phyloP scores from a whole-genome alignment of 2,113 vertebrate genomes.

The Xiphophorus hellerii region DNA sequence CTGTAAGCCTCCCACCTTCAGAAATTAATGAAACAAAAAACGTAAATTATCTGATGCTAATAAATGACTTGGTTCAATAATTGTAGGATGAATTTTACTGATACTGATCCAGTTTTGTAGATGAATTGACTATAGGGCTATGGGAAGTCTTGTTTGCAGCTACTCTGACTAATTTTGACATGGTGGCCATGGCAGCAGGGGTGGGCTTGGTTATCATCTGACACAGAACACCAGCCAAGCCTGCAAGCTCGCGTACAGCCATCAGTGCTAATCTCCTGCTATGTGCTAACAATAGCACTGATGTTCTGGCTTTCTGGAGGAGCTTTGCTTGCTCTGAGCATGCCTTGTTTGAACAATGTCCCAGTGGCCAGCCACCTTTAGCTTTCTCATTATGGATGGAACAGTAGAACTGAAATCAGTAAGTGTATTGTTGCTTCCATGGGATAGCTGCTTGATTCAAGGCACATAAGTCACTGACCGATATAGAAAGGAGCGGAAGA shows the following conservation, averaged over 20 bases:
- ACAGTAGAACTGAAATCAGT: conserved; percentile 64
- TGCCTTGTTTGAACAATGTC: conserved; percentile 49
- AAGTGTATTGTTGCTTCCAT: conserved; percentile 42
- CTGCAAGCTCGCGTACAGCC: conserved; percentile 58
- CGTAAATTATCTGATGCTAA: conserved; percentile 23
- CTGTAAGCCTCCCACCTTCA: conserved; percentile 24
- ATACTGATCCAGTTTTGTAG: conserved; percentile 61
- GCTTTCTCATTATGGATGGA: conserved; percentile 53
- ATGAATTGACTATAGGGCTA: conserved; percentile 48
- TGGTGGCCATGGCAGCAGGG: conserved; percentile 60
- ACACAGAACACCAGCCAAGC: conserved; percentile 66
- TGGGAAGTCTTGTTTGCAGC: conserved; percentile 61
- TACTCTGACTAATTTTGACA: conserved; percentile 69
- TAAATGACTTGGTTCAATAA: conserved; percentile 27
- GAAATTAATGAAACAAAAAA: conserved; percentile 42
- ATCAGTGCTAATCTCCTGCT: conserved; percentile 72
- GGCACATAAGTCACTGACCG: conserved; percentile 46
- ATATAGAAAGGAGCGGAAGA: conserved; percentile 33
- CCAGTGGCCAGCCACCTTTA: conserved; percentile 60
- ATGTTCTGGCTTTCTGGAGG: conserved; percentile 67
- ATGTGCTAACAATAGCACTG: conserved; percentile 75
- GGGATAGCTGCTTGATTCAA: conserved; percentile 64
- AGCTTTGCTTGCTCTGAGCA: conserved; percentile 46
- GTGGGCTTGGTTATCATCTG: conserved; percentile 56
- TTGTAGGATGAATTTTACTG: conserved; percentile 45